A percentile compares a stretch with the other conserved stretches of the same genome.
These are phyloP conservation scores for Parnassius mnemosyne DNA, from an alignment of 2,888 invertebrate species.

Conservation along the genomic window DNA sequence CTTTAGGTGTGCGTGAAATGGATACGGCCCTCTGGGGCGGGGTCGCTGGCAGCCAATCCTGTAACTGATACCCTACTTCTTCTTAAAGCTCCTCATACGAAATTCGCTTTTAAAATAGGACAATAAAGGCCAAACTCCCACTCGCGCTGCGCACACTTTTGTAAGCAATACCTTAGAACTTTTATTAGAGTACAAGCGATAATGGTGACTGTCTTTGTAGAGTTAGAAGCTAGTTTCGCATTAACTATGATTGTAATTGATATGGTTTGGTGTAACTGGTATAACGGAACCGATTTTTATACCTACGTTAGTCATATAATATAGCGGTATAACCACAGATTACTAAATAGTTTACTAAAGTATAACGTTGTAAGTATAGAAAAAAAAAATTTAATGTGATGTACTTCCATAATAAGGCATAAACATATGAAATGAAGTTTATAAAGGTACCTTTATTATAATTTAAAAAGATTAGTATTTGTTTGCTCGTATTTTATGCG, in stretches of 20 bases:
- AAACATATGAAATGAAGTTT: too few relatives aligned
- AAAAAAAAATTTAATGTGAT: too few relatives aligned
- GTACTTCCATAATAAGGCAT: too few relatives aligned
- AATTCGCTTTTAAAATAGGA: slow-evolving; percentile 31
- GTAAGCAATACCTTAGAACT: slow-evolving; percentile 75
- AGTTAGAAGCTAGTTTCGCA: slow-evolving; percentile 38
- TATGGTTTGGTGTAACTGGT: slow-evolving; percentile 56
- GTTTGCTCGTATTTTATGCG: too few relatives aligned
- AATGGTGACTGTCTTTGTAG: slow-evolving; percentile 33
- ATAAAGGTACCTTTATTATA: too few relatives aligned
- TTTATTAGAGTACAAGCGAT: slow-evolving; percentile 38
- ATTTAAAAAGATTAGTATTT: too few relatives aligned
- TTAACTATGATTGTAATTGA: slow-evolving; percentile 55
- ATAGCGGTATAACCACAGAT: too few relatives aligned
- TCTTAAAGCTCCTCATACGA: slow-evolving; percentile 43
- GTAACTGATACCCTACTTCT: slow-evolving; percentile 78
- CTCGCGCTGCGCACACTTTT: slow-evolving; percentile 38
- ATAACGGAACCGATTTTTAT: slow-evolving; percentile 32
- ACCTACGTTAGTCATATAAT: neutral
- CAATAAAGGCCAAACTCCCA: slow-evolving; percentile 38
- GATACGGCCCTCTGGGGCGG: slow-evolving; percentile 73
- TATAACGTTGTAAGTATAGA: too few relatives aligned
- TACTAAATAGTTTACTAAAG: too few relatives aligned
- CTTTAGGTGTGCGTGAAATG: slow-evolving; percentile 69
- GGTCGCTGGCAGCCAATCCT: slow-evolving; percentile 72